These are phyloP conservation scores for Athripsodes cinereus DNA, from an alignment of 2,888 invertebrate species.

Conservation along the genomic window DNA sequence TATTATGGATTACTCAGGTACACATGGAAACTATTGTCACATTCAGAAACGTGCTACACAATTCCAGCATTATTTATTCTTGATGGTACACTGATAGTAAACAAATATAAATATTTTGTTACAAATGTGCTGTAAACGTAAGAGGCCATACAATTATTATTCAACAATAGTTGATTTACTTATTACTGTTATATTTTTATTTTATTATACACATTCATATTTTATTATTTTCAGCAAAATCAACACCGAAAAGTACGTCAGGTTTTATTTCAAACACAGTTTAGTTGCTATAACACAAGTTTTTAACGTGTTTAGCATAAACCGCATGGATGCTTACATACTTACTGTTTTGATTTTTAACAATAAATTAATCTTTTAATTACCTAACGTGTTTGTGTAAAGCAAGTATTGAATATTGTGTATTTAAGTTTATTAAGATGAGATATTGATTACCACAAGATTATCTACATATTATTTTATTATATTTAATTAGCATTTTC, in stretches of 20 bases:
- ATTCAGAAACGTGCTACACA: too few species aligned
- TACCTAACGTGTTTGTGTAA: too few species aligned
- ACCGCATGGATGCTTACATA: neutral
- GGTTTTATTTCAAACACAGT: neutral
- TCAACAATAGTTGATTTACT: neutral
- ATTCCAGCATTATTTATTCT: too few species aligned
- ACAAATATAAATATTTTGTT: neutral
- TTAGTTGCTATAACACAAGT: neutral
- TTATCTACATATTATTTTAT: too few species aligned
- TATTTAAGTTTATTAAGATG: too few species aligned
- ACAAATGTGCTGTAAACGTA: neutral
- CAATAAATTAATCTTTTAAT: too few species aligned
- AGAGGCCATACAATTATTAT: neutral
- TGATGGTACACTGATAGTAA: too few species aligned
- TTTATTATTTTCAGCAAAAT: neutral
- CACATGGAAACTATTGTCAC: too few species aligned
- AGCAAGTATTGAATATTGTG: too few species aligned
- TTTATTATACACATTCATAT: neutral
- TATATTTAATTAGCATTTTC: too few species aligned
- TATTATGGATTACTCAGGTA: conserved; percentile 83
- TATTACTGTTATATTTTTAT: neutral
- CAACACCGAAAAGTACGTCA: neutral
- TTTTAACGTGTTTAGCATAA: neutral
- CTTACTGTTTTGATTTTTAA: too few species aligned
- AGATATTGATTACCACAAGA: too few species aligned